Base-by-base conservation (phyloP, 1,140 invertebrate genomes). In the Megathymus violae region DNA sequence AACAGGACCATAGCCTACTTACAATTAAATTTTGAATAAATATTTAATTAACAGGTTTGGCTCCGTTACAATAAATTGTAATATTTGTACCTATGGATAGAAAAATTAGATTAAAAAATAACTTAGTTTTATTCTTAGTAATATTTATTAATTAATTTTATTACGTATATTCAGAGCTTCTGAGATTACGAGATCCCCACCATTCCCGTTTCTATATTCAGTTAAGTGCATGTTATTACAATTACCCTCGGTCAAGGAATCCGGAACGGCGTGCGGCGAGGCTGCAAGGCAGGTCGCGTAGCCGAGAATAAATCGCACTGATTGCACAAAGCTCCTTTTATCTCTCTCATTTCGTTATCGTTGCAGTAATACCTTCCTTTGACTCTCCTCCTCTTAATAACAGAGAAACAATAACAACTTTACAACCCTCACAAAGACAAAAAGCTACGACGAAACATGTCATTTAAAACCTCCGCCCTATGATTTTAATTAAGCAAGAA, bases 311-410 rank as follows among this genome's bases (percentile, higher is more conserved):
- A 82, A 85, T 78, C 74, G 65, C 75, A 52, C 71, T 82, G 82
- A 85, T 85, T 85, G 80, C 77, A 82, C 80, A 82, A 85, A 82
- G 80, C 71, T 73, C 67, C 71, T 67, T 66, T 73, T 68, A 75
- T 78, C 74, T 74, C 74, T 75, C 71, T 81, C 69, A 81, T 76
- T 85, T 76, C 78, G 71, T 79, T 76, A 80, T 76, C 70, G 71
- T 65, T 81, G 76, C 80, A 76, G 78, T 81, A 78, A 71, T 77
- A 64, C 69, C 62, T 67, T 72, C 69, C 67, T 78, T 76, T 80
- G 77, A 76, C n/a, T n/a, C 64, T 64, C 72, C 67, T 69, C 66
- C 71, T 75, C 73, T 78, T 81, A 78, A 82, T 84, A 78, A 82
- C 70, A 82, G 73, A 76, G 63, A 70, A 71, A 73, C 59, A 68